Conservation (phyloP, 2,888 invertebrate genomes). For the Corbicula japonica region DNA sequence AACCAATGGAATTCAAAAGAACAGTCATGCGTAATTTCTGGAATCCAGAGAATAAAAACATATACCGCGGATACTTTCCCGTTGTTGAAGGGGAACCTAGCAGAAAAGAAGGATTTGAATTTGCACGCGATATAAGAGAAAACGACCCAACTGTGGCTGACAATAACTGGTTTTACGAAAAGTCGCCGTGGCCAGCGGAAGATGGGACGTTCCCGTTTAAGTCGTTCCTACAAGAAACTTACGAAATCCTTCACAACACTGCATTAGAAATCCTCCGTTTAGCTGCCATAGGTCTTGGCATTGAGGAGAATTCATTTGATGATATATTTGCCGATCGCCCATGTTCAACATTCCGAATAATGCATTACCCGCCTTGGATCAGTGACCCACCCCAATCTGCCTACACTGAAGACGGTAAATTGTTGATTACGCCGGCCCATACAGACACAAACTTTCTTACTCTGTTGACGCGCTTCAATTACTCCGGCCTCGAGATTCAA, state of each 20-base stretch:
- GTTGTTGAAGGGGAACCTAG: constrained; percentile 64
- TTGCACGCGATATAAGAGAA: constrained; percentile 56
- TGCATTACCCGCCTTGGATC: constrained; percentile 72
- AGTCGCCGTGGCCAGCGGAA: constrained; percentile 63
- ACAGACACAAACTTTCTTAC: constrained; percentile 73
- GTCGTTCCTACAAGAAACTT: constrained; percentile 47
- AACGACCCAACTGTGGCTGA: constrained; percentile 55
- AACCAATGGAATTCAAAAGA: constrained; percentile 61
- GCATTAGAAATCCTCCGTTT: constrained; percentile 70
- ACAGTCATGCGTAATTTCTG: constrained; percentile 66
- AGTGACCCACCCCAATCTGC: constrained; percentile 56
- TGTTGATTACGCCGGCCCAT: constrained; percentile 67
- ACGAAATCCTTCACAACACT: constrained; percentile 60
- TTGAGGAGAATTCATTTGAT: constrained; percentile 70
- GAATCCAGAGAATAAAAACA: constrained; percentile 68
- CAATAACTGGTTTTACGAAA: constrained; percentile 69
- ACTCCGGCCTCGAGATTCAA: constrained; percentile 66
- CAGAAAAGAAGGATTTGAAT: constrained; percentile 75
- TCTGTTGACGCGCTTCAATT: constrained; percentile 67
- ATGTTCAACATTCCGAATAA: constrained; percentile 69
- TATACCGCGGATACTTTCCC: constrained; percentile 75
- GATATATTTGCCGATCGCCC: constrained; percentile 67
- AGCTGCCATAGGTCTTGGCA: constrained; percentile 67
- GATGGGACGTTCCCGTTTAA: constrained; percentile 67
- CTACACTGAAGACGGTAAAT: constrained; percentile 64